phyloP scores from a whole-genome alignment of 2,888 invertebrate species.

The Lydus trimaculatus region DNA sequence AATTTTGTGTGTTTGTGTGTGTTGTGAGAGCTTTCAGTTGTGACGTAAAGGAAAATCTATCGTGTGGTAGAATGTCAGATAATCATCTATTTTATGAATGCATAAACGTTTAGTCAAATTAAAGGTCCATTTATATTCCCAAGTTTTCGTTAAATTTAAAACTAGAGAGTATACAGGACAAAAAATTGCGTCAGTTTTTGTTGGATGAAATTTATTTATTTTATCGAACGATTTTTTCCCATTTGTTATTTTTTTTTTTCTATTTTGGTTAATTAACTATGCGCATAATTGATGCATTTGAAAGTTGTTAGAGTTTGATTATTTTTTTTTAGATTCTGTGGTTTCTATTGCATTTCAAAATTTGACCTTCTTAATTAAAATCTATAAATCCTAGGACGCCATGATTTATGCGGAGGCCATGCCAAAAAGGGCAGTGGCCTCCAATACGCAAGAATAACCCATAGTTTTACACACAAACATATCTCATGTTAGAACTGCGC shows the following conservation, averaged over 20 bases:
- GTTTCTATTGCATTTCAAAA: neutral
- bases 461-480: slow-evolving; percentile 49
- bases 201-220: no score
- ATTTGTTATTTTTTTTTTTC: neutral
- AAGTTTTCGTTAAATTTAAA: slow-evolving; percentile 40
- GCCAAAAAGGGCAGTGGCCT: slow-evolving; percentile 61
- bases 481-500: slow-evolving; percentile 46
- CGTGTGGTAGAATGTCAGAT: slow-evolving; percentile 53
- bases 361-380: slow-evolving; percentile 32
- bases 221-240: neutral
- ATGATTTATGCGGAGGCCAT: slow-evolving; percentile 60
- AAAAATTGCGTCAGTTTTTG: neutral
- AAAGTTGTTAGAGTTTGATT: neutral
- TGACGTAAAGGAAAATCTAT: slow-evolving; percentile 5
- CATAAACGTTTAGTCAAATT: slow-evolving; percentile 59
- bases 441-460: slow-evolving; percentile 50
- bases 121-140: slow-evolving; percentile 54
- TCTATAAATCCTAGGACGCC: slow-evolving; percentile 47
- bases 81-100: slow-evolving; percentile 59
- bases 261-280: neutral
- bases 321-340: neutral
- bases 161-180: slow-evolving; percentile 19
- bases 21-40: neutral
- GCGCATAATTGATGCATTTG: neutral
- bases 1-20: neutral